phyloP scores from a whole-genome alignment of 1,140 invertebrate genomes.

The Babylonia areolata region DNA sequence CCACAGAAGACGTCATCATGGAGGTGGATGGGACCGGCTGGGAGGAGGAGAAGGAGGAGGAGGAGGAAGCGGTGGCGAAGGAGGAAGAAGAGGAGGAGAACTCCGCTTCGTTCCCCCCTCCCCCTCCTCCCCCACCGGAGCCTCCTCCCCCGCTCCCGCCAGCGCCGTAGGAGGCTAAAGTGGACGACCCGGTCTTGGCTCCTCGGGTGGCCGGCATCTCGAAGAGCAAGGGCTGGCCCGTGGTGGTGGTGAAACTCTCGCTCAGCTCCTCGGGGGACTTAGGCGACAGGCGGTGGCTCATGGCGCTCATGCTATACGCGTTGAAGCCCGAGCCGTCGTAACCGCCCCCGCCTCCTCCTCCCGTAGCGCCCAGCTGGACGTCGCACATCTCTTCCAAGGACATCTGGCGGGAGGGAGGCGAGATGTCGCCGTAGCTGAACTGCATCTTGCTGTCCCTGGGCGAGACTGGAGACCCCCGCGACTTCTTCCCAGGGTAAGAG shows the following conservation, averaged over 20 bases:
- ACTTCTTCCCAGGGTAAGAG: slow-evolving; percentile 68
- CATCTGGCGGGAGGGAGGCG: slow-evolving; percentile 62
- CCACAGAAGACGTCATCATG: slow-evolving; percentile 11
- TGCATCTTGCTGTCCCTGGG: slow-evolving; percentile 64
- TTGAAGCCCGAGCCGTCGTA: slow-evolving; percentile 12
- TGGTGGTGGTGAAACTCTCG: slow-evolving; percentile 51
- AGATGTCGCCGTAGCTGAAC: slow-evolving; percentile 67
- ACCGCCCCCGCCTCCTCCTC: slow-evolving; percentile 27
- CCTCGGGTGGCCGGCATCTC: slow-evolving; percentile 43
- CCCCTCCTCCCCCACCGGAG: neutral
- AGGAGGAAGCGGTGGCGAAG: neutral
- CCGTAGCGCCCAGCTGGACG: slow-evolving; percentile 26
- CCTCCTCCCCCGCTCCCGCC: slow-evolving; percentile 26
- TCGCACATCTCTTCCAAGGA: slow-evolving; percentile 62
- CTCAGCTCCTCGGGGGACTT: slow-evolving; percentile 64
- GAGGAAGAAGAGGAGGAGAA: neutral
- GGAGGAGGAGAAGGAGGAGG: neutral
- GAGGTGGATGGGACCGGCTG: slow-evolving; percentile 34
- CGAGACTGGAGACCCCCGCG: slow-evolving; percentile 61
- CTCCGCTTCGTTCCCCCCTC: neutral
- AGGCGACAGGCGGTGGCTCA: slow-evolving; percentile 29
- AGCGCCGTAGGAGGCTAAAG: slow-evolving; percentile 39
- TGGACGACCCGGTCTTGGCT: slow-evolving; percentile 37
- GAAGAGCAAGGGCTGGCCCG: slow-evolving; percentile 50
- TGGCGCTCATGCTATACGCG: slow-evolving; percentile 20